phyloP scores from a whole-genome alignment of 2,888 invertebrate genomes.

The Campoplex capitator region DNA sequence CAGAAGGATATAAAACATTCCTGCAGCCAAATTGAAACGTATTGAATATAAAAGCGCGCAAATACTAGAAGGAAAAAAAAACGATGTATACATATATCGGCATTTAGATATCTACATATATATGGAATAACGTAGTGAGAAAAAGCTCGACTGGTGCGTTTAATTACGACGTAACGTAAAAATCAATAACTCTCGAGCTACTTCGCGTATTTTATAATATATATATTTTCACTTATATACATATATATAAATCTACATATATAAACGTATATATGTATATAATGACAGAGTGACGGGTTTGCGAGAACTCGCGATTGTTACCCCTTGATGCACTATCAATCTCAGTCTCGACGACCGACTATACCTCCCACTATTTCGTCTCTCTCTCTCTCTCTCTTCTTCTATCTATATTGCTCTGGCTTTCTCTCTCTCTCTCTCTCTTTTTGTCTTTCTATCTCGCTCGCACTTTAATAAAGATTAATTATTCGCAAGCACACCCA shows the following conservation, averaged over 20 bases:
- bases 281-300: conserved; percentile 42
- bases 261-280: conserved; percentile 20
- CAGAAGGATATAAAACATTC: not conserved
- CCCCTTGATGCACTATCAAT: conserved; percentile 68
- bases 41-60: conserved; percentile 27
- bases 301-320: conserved; percentile 65
- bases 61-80: not conserved
- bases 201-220: conserved; percentile 17
- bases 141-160: conserved; percentile 50
- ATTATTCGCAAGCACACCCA: conserved; percentile 65
- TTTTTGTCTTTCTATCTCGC: conserved; percentile 20
- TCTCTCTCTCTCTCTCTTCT: conserved; percentile 20
- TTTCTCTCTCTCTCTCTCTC: conserved; percentile 4
- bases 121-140: conserved; percentile 9
- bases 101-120: not conserved
- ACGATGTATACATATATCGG: not conserved
- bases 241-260: not conserved
- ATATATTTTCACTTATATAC: not conserved
- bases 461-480: conserved; percentile 68
- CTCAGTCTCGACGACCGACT: conserved; percentile 66
- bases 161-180: conserved; percentile 67
- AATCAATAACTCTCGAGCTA: conserved; percentile 66
- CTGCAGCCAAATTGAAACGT: conserved; percentile 7
- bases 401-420: not conserved
- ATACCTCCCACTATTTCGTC: conserved; percentile 29